Evolutionary conservation across 2,888 invertebrate species (phyloP), one percentile per base, ranked within the genome.

Genomic region (Melieria picta): DNA sequence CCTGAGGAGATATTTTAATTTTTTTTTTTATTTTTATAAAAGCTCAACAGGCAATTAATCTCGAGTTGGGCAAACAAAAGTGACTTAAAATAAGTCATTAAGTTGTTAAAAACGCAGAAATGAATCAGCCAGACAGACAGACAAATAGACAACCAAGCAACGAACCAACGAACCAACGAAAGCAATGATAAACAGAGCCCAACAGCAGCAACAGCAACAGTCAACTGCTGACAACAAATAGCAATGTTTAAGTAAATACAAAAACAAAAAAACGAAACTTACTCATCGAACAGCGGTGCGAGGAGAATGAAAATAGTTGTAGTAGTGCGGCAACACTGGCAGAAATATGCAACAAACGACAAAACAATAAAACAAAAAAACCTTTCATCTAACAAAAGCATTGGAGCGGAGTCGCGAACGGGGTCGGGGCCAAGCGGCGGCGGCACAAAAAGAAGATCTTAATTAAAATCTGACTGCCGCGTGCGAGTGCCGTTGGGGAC

Each of bases 401-500:
- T 48, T 42, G 30, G 16, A 16, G 30, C 2, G 30, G 30, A 30
- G 30, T 30, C 30, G 30, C 30, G 30, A 30, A 30, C 30, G 30
- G 30, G 30, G 30, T 30, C 30, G 30, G 30, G 30, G 30, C 30
- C 30, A 30, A 30, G 30, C 30, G 30, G 30, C 30, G 30, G 30
- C 30, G 30, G 30, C 30, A 13, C 11, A 16, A 48, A 48, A 56
- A 43, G 56, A 71, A 71, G 68, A 67, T 72, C 72, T 72, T 72
- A 72, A 72, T 67, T 72, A 72, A 72, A 72, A 72, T 72, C 72
- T 72, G 30, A 30, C 30, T 58, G 62, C 68, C 68, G 68, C 72
- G 64, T 47, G 60, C 72, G 68, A 67, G 71, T 71, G 71, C 66
- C 61, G 71, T 62, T 55, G 30, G 30, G 30, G 30, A 30, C 30